Evolutionary conservation across 2,797 vertebrate species (phyloP), one percentile per base, ranked within the genome.

Genomic region (Ceryle rudis): DNA sequence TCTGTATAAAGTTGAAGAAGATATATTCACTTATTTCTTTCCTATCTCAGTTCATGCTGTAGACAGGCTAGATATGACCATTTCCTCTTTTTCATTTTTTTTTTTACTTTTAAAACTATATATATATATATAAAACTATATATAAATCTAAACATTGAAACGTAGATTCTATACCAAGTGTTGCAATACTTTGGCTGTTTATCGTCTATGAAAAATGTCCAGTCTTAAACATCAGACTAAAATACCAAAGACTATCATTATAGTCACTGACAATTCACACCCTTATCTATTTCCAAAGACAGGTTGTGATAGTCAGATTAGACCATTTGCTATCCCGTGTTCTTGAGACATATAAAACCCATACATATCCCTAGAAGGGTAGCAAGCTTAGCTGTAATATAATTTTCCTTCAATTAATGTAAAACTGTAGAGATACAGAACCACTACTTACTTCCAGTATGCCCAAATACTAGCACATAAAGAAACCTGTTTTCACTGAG

Each of bases 401-500:
- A 70, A 13, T 47, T 69, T 88, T 65, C 41, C 61, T 82, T 74
- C 31, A 62, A 70, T 35, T 44, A 86, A 81, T 29, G 10, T 35
- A 66, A 87, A 81, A 72, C 10, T 77, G 65, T 6, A 55, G 66
- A 57, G 20, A 54, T 17, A 81, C 15, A 85, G 44, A 90, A n/a
- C 11, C 14, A 57, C 6, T 33, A 35, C 31, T 65, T 69, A 93
- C 33, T 71, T 78, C 44, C 26, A 81, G 37, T 61, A 44, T 0
- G 0, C 20, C 74, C 37, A 19, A 18, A 46, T 84, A 71, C n/a
- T 12, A 62, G 58, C 28, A 11, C 26, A 49, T 52, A 61, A 60
- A 58, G 61, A 90, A 55, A 64, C 9, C 16, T 62, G 16, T 60
- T 95, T 95, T 81, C 44, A 69, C 26, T 65, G 47, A 81, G 39